Conservation (phyloP, 92 coral and sea anemone genomes). For the Actinernus sp. region DNA sequence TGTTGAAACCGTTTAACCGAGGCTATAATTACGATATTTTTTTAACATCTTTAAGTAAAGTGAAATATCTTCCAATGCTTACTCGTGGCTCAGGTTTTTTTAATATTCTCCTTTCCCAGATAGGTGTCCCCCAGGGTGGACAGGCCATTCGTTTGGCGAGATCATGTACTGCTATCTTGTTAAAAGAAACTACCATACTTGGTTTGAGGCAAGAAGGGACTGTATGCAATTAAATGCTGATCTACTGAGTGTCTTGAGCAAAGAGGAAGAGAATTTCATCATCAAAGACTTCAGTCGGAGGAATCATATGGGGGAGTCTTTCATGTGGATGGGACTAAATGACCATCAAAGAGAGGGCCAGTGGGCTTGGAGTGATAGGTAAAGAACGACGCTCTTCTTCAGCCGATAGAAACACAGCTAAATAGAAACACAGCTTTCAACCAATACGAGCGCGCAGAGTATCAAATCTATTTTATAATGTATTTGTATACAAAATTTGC, state of each 20-base stretch:
- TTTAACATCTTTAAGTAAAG: no score
- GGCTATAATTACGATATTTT: not conserved
- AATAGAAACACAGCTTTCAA: no score
- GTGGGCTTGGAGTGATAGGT: slow-evolving; percentile 88
- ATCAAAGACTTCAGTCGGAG: slow-evolving; percentile 45
- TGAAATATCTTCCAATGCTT: no score
- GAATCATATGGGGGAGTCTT: slow-evolving; percentile 26
- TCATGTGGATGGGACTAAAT: slow-evolving; percentile 78
- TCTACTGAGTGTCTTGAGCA: slow-evolving; percentile 62
- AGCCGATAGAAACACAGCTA: not conserved
- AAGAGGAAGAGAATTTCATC: slow-evolving; percentile 69
- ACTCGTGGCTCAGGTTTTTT: no score
- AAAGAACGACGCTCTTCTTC: not conserved
- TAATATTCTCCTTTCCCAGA: not conserved
- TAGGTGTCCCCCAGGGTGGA: slow-evolving; percentile 30
- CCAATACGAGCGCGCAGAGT: no score
- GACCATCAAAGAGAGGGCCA: slow-evolving; percentile 41
- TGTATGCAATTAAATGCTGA: slow-evolving; percentile 48
- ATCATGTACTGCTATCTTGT: slow-evolving; percentile 29
- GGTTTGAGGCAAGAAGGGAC: slow-evolving; percentile 23
- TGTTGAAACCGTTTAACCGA: no score
- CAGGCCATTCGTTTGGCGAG: slow-evolving; percentile 14
- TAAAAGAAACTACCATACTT: slow-evolving; percentile 18
- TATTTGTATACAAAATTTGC: no score
- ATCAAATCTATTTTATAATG: no score